Evolutionary conservation across 2,113 vertebrate genomes (phyloP).

Genomic region (Oriolus oriolus): DNA sequence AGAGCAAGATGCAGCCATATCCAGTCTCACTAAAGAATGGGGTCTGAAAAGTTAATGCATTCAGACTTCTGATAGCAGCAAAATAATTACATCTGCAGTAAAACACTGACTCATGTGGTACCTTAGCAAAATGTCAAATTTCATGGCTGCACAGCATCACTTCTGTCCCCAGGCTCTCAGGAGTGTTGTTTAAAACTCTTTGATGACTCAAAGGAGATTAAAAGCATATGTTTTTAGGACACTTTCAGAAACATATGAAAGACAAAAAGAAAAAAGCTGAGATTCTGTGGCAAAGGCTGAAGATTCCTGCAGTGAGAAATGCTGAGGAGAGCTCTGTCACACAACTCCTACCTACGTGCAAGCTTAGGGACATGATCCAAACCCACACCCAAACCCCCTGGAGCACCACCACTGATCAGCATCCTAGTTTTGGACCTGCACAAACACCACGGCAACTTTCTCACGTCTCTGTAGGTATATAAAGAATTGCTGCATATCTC

Average conservation of each 20-base stretch:
- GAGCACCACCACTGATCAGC: not conserved
- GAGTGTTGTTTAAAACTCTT: not conserved
- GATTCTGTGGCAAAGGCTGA: not conserved
- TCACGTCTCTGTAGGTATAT: not conserved
- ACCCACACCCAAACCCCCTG: not conserved
- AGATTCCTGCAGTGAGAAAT: not conserved
- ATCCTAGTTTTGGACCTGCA: not conserved
- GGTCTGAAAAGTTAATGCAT: not conserved
- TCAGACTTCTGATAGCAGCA: not conserved
- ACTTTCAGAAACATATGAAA: not conserved
- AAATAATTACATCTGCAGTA: slow-evolving; percentile 16
- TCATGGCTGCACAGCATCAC: not conserved
- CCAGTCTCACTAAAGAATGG: not conserved
- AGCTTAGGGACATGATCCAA: not conserved
- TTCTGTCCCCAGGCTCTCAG: not conserved
- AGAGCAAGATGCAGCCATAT: not conserved
- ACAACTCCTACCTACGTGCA: not conserved
- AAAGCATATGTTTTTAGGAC: not conserved
- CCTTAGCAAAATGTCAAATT: slow-evolving; percentile 22
- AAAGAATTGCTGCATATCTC: not conserved
- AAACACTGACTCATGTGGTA: not conserved
- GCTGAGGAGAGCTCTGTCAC: not conserved
- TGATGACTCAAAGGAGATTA: not conserved
- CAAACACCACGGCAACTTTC: not conserved
- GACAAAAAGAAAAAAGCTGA: not conserved